Base-by-base conservation (phyloP, 1,140 invertebrate genomes). In the Magallana gigas region DNA sequence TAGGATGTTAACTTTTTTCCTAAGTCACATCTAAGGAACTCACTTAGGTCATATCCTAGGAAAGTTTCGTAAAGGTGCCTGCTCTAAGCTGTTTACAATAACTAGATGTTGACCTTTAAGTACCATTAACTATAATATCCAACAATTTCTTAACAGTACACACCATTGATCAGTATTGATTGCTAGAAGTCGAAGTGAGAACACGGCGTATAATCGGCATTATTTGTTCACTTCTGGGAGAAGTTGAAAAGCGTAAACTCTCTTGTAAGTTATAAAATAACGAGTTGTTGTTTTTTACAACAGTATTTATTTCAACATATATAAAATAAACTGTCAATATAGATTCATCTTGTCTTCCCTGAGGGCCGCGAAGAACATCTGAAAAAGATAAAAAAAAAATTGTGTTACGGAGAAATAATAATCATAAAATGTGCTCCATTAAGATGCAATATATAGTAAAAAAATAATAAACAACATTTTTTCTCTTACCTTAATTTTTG, bases 291-390 rank as follows among this genome's bases (percentile, higher is more conserved):
- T 64, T 64, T 64, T 16, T 16, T 16, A 64, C 16, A 5, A 64
- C 16, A n/a, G 14, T 64, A n/a, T 64, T 64, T 64, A 64, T 64
- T 64, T 64, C 60, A 64, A 64, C 60, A 64, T 64, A 18, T 64
- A 64, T n/a, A 64, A 64, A 64, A 64, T 18, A 64, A 64, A 16
- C 16, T n/a, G 18, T 64, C 16, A 62, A 62, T 14, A 62, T n/a
- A 64, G 1, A n/a, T 18, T 14, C 60, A 16, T 64, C 23, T 16
- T 64, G 60, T 14, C 16, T 16, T n/a, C 60, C 18, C 60, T 18
- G 14, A 64, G 18, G 11, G 14, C 16, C 18, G 60, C 16, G 16
- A 64, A 64, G 18, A 64, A 16, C 8, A 18, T 64, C 60, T 64
- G 60, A 64, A 64, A 16, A 64, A 16, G 18, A 16, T 1, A 64